Conservation (phyloP, 2,113 vertebrate species). For the Cheilinus undulatus region DNA sequence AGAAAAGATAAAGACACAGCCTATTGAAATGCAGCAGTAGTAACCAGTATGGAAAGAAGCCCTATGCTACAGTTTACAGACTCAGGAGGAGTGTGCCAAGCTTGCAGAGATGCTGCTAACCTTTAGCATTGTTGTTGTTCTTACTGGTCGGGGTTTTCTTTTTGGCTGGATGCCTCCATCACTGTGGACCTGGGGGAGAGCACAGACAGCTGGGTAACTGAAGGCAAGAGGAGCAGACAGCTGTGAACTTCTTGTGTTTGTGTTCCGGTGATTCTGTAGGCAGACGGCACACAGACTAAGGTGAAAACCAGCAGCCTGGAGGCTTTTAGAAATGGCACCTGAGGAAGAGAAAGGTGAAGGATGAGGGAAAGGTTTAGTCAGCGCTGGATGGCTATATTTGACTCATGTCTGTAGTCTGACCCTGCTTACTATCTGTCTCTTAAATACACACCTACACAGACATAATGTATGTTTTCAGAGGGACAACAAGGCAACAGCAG, state of each 20-base stretch:
- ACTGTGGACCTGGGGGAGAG: slow-evolving; percentile 26
- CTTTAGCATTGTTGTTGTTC: not conserved
- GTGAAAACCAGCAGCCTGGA: slow-evolving; percentile 3
- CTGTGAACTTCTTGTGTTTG: not conserved
- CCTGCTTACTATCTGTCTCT: slow-evolving; percentile 29
- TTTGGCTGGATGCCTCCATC: slow-evolving; percentile 15
- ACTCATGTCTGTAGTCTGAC: slow-evolving; percentile 29
- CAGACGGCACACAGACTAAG: not conserved
- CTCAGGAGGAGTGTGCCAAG: not conserved
- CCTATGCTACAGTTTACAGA: not conserved
- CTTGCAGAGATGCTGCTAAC: slow-evolving; percentile 2
- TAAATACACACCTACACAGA: slow-evolving; percentile 25
- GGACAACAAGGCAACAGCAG: slow-evolving; percentile 10
- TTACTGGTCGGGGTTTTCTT: not conserved
- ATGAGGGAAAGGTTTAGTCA: slow-evolving; percentile 41
- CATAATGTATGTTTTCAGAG: not conserved
- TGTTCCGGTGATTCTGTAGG: slow-evolving; percentile 5
- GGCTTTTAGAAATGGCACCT: slow-evolving; percentile 8
- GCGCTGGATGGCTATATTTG: slow-evolving; percentile 31
- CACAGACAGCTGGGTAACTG: slow-evolving; percentile 27
- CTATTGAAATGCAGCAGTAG: too few species aligned
- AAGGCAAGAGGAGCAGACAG: not conserved
- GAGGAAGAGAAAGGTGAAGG: slow-evolving; percentile 23
- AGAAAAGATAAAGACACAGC: not conserved
- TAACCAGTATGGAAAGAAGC: not conserved